Evolutionary conservation across 2,797 vertebrate species (phyloP), one percentile per base, ranked within the genome.

Genomic region (Perodicticus potto): DNA sequence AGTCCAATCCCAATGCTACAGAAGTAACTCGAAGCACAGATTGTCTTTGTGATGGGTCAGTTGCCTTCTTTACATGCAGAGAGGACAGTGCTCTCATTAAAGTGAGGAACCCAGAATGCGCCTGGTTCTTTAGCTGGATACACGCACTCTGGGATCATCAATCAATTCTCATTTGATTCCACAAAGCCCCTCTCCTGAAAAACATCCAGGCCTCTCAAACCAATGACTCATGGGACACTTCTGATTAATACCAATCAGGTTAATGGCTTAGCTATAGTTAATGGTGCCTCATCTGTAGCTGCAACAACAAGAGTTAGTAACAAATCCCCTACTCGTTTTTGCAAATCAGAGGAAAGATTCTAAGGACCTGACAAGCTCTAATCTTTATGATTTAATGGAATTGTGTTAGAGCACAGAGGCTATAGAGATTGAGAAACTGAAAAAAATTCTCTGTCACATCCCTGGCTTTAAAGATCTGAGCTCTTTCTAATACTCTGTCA

Each of bases 401-500:
- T 96, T 49, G 9, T 96, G 93, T 95, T 93, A 96, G 55, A 94
- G 85, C 96, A 91, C 95, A 78, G 87, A 96, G 96, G 87, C 89
- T 57, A 82, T 0, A 10, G 69, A 95, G 95, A 96, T 89, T 74
- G 91, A 88, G 53, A 72, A 92, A 91, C 67, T 49, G 84, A 85
- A 97, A 93, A 89, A 97, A 95, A 95, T 96, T 96, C 95, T 94
- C 82, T 96, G 90, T 98, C 97, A 97, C 87, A 97, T 93, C 87
- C 92, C 83, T 89, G 85, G 93, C 67, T 97, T 97, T 96, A 93
- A 96, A 97, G 96, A 97, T 94, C 88, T 96, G 93, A 97, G 96
- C 81, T 95, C 83, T 83, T 96, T 80, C 96, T 98, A 98, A 98
- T 98, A 93, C 94, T 97, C 98, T 98, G 98, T 99, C 98, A 98